Percentiles rank a stretch among this genome's conserved stretches.
Conservation (phyloP, 2,797 vertebrate genomes). For the Falco concolor region DNA sequence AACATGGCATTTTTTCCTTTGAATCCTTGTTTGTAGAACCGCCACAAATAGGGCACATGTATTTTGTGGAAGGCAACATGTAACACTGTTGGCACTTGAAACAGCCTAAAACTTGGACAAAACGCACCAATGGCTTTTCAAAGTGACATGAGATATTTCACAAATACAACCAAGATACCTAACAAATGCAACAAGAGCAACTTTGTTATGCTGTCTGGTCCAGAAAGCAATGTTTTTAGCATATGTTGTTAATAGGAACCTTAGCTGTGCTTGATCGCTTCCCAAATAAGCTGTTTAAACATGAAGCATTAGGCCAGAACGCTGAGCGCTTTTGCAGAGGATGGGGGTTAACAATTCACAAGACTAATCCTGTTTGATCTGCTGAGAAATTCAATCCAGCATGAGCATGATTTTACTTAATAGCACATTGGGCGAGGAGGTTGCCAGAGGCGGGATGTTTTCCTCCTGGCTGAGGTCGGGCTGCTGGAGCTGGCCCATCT, state of each 20-base stretch:
- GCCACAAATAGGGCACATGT: not conserved
- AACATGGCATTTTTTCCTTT: not conserved
- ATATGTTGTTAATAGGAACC: not conserved
- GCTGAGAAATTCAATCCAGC: conserved; percentile 20
- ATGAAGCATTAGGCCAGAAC: not conserved
- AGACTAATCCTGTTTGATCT: conserved; percentile 32
- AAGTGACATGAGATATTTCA: not conserved
- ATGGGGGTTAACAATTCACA: not conserved
- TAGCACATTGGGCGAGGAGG: not conserved
- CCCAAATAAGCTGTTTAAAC: conserved; percentile 14
- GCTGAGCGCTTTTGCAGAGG: not conserved
- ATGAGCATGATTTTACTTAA: conserved; percentile 25
- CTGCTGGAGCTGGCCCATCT: not conserved
- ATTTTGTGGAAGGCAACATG: not conserved
- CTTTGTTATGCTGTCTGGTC: not conserved
- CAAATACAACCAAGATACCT: not conserved
- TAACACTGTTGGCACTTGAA: not conserved
- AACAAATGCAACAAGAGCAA: not conserved
- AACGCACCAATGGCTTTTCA: not conserved
- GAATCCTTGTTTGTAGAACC: not conserved
- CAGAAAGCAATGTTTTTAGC: not conserved
- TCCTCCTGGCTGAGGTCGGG: conserved; percentile 16
- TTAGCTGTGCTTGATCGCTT: conserved; percentile 10
- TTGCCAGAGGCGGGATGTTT: not conserved
- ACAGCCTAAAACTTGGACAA: not conserved